These are phyloP conservation scores for Planococcus citri DNA, from an alignment of 1,140 invertebrate species.

Conservation along the genomic window DNA sequence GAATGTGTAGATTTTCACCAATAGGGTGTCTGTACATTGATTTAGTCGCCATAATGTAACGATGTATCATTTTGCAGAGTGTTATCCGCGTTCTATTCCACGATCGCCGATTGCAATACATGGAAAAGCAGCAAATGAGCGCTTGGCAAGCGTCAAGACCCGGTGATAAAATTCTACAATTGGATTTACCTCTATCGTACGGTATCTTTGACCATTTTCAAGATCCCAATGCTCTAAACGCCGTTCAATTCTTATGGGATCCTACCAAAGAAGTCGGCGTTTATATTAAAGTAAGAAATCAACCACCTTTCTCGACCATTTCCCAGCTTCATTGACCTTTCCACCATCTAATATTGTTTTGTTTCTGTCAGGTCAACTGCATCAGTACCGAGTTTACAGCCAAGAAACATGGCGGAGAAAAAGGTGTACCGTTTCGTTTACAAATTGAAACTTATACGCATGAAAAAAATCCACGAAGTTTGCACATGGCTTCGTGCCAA, in stretches of 20 bases:
- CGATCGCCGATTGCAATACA: slow-evolving; percentile 88
- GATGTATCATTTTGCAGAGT: slow-evolving; percentile 51
- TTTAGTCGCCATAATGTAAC: background rate
- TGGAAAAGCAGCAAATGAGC: slow-evolving; percentile 83
- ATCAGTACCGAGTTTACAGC: slow-evolving; percentile 96
- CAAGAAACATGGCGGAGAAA: slow-evolving; percentile 95
- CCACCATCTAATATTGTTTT: background rate
- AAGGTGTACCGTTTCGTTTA: slow-evolving; percentile 90
- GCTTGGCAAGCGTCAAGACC: slow-evolving; percentile 78
- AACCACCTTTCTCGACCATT: background rate
- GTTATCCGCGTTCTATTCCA: slow-evolving; percentile 88
- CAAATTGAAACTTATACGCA: slow-evolving; percentile 76
- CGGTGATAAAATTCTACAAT: slow-evolving; percentile 81
- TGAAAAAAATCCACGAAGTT: slow-evolving; percentile 34
- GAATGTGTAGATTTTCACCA: too few species aligned
- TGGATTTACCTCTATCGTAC: slow-evolving; percentile 86
- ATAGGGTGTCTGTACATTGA: too few species aligned
- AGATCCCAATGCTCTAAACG: slow-evolving; percentile 60
- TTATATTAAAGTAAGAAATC: slow-evolving; percentile 67
- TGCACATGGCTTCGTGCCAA: slow-evolving; percentile 89
- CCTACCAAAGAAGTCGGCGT: slow-evolving; percentile 90
- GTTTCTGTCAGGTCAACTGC: slow-evolving; percentile 63
- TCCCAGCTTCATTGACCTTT: background rate
- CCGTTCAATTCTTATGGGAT: slow-evolving; percentile 85
- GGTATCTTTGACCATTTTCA: slow-evolving; percentile 72